Evolutionary conservation across 2,113 vertebrate species (phyloP), one percentile per base, ranked within the genome.

Genomic region (Phalacrocorax pelagicus): DNA sequence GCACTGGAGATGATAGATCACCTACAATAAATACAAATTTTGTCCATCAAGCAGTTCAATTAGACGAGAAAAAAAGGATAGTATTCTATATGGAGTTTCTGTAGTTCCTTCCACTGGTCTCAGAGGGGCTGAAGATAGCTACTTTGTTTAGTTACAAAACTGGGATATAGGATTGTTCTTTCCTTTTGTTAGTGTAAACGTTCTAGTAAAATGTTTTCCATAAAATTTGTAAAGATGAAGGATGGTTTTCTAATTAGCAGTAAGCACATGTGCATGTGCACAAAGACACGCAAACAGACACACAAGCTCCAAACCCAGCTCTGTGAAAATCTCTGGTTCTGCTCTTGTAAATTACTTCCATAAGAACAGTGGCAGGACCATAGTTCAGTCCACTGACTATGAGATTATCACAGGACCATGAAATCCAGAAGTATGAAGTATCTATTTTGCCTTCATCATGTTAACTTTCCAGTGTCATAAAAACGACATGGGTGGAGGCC

Each of bases 261-360:
- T 70, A 34, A 75, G 6, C n/a, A 77, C 20, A 52, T 8, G 19
- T 15, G 0, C 2, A 4, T 14, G 13, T 6, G 12, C 36, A 16
- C 9, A 15, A 12, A 15, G 12, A 30, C 9, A 6, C 42, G 21
- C 5, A 11, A 11, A 67, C 5, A 36, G 7, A 27, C 6, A 47
- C 4, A 36, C 3, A 38, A 5, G 3, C 14, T 5, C 7, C 21
- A 78, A 63, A 18, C 4, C 12, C 17, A 84, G 7, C 23, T 23
- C 19, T 61, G 14, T 40, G 36, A 90, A 88, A 69, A 77, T 57
- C 22, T 62, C 22, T 22, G 70, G 8, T 51, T 87, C 29, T 36
- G 30, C 12, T 73, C 40, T 42, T 92, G 20, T 24, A 61, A 93
- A 52, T 57, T 52, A 62, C n/a, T 88, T 54, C 17, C 5, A 2